Percentiles rank a stretch among this genome's conserved stretches.
phyloP scores from a whole-genome alignment of 2,113 vertebrate species.

The Prunella fulvescens region DNA sequence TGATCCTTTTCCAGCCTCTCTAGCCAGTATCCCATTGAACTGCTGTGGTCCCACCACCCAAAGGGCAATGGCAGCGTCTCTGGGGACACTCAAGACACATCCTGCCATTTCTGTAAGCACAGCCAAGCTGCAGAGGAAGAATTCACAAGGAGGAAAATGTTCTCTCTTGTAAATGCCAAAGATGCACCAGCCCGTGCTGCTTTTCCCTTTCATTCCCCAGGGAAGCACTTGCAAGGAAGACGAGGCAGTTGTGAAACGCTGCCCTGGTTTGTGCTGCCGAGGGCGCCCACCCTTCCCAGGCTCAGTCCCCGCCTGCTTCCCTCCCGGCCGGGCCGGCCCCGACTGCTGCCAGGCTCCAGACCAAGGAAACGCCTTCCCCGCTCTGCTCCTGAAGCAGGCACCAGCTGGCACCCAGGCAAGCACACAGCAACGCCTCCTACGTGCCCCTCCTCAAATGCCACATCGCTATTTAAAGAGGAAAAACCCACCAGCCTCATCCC shows the following conservation, averaged over 20 bases:
- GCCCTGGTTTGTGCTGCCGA: background rate
- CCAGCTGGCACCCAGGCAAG: background rate
- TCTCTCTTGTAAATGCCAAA: background rate
- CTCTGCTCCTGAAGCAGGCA: background rate
- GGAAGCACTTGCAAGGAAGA: background rate
- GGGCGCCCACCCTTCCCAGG: background rate
- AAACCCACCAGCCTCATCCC: background rate
- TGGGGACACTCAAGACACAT: background rate
- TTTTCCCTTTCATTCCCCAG: slow-evolving; percentile 14
- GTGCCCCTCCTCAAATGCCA: background rate
- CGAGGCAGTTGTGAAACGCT: background rate
- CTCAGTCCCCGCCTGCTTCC: background rate
- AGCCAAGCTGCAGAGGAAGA: background rate
- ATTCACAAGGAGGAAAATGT: background rate
- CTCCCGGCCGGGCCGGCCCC: background rate
- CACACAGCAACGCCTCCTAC: background rate
- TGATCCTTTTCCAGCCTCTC: background rate
- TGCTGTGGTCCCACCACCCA: no score
- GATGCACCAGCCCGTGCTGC: background rate
- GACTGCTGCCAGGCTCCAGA: background rate
- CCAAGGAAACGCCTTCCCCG: background rate
- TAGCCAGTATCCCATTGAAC: background rate
- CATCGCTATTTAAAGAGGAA: background rate
- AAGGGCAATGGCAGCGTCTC: background rate
- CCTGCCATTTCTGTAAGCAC: background rate